A percentile compares a stretch with the other conserved stretches of the same genome.
Conservation (phyloP, 2,113 vertebrate genomes). For the Gymnarchus niloticus region DNA sequence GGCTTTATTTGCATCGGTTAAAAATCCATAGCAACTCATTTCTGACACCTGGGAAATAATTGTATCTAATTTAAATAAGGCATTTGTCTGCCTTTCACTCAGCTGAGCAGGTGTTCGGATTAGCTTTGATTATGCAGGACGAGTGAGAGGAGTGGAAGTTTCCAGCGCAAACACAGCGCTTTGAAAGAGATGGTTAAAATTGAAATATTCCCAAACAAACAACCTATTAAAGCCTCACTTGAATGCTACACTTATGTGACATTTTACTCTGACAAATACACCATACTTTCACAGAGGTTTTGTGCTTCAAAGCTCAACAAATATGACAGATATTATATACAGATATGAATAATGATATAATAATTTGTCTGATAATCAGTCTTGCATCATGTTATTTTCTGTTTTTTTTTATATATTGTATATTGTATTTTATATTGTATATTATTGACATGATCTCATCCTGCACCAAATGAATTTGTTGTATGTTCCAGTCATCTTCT, state of each 20-base stretch:
- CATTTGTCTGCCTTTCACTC: conserved; percentile 22
- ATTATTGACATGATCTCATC: neutral
- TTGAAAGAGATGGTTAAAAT: neutral
- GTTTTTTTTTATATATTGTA: neutral
- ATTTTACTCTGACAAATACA: neutral
- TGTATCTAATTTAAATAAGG: conserved; percentile 33
- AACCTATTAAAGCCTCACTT: neutral
- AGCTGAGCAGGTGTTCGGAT: conserved; percentile 30
- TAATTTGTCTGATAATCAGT: neutral
- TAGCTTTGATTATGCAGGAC: conserved; percentile 16
- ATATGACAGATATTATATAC: neutral
- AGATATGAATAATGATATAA: neutral
- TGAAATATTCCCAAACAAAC: neutral
- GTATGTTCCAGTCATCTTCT: too few relatives aligned
- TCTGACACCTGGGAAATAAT: conserved; percentile 39
- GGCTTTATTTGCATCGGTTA: conserved; percentile 27
- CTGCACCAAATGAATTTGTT: neutral
- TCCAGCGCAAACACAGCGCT: neutral
- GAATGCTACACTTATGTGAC: neutral
- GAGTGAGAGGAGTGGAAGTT: conserved; percentile 11
- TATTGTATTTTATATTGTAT: neutral
- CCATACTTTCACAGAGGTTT: neutral
- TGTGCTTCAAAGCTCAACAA: neutral
- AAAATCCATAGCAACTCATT: conserved; percentile 39
- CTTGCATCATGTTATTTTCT: neutral